Evolutionary conservation across 64 coral and sea anemone species (phyloP).

Genomic region (Pocillopora verrucosa): DNA sequence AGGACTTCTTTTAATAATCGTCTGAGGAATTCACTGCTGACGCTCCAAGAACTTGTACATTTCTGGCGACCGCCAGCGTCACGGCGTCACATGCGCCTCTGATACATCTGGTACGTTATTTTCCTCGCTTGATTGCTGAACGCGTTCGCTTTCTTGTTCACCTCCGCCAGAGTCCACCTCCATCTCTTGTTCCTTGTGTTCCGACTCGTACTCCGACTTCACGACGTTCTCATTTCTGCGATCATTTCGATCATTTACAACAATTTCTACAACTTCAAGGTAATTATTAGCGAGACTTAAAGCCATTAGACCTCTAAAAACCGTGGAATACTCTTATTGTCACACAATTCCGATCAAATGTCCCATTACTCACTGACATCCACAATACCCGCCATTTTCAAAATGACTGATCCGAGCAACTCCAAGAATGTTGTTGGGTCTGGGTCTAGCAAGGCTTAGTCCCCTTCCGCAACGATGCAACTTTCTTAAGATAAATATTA

Average conservation of each 20-base stretch:
- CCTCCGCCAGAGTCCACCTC: not conserved
- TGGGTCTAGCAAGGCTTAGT: not conserved
- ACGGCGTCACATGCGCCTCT: not conserved
- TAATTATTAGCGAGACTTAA: not conserved
- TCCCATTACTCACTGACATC: not conserved
- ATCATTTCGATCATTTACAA: not conserved
- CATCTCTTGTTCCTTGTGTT: slow-evolving; percentile 10
- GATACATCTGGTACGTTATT: not conserved
- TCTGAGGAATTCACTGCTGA: slow-evolving; percentile 20
- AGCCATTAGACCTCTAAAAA: not conserved
- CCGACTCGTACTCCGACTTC: not conserved
- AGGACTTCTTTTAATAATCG: slow-evolving; percentile 31
- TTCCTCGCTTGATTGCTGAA: slow-evolving; percentile 4
- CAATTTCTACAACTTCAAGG: slow-evolving; percentile 8
- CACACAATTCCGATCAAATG: not conserved
- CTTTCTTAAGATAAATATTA: too few species aligned
- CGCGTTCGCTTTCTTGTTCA: not conserved
- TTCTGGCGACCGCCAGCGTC: not conserved
- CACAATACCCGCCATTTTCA: slow-evolving; percentile 42
- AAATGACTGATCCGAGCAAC: not conserved
- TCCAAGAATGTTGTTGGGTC: too few species aligned
- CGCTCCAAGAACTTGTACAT: not conserved
- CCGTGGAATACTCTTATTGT: not conserved
- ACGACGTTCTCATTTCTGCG: not conserved
- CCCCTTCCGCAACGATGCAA: not conserved